Evolutionary conservation across 2,797 vertebrate species (phyloP).

Genomic region (Sorex maritimensis): DNA sequence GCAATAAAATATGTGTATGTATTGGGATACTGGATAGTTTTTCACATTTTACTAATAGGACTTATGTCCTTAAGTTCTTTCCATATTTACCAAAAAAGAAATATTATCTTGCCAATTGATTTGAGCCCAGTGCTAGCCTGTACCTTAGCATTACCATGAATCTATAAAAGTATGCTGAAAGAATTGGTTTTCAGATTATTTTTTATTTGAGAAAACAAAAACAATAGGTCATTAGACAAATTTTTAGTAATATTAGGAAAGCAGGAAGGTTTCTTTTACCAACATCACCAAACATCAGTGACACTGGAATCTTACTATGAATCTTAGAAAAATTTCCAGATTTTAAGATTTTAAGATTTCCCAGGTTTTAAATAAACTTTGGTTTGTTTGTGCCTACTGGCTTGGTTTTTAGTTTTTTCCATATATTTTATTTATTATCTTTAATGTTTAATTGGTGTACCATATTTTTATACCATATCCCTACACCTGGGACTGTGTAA

Average conservation of each 20-base stretch:
- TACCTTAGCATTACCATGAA: background rate
- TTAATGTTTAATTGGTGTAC: no score
- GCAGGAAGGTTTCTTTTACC: background rate
- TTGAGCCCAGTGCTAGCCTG: background rate
- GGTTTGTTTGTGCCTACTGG: background rate
- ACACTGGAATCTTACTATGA: background rate
- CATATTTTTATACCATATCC: no score
- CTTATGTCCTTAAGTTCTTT: background rate
- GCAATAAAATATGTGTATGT: conserved; percentile 1
- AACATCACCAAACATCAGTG: background rate
- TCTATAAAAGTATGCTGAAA: background rate
- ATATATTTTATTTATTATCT: no score
- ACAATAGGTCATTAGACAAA: background rate
- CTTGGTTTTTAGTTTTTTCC: no score
- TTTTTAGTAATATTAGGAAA: conserved; percentile 6
- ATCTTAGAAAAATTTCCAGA: background rate
- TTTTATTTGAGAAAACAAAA: conserved; percentile 6
- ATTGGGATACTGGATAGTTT: background rate
- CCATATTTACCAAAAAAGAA: conserved; percentile 24
- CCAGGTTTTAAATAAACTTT: background rate
- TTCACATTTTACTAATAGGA: conserved; percentile 25
- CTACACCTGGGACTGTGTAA: no score
- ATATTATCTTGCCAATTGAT: background rate
- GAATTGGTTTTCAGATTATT: conserved; percentile 30
- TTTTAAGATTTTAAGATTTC: no score